Conservation (phyloP, 1,140 invertebrate genomes). For the Drosophila ananassae region DNA sequence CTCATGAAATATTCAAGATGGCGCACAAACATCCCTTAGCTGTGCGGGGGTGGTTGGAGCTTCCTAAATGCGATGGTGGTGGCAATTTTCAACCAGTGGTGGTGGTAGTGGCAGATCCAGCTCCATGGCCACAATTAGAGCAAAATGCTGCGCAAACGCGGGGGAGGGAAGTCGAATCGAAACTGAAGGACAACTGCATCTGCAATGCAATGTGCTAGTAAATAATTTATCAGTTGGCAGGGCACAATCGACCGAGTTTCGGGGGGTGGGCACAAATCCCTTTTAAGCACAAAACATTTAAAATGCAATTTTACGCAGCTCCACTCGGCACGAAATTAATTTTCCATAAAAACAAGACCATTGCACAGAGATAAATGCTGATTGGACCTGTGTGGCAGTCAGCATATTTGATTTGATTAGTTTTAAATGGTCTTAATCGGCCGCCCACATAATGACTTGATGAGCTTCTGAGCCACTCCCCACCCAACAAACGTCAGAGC, state of each 20-base stretch:
- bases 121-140: slow-evolving; percentile 70
- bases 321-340: slow-evolving; percentile 65
- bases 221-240: slow-evolving; percentile 55
- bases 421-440: slow-evolving; percentile 76
- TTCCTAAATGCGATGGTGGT: slow-evolving; percentile 7
- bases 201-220: slow-evolving; percentile 59
- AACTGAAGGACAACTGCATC: slow-evolving; percentile 14
- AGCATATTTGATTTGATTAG: slow-evolving; percentile 79
- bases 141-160: slow-evolving; percentile 77
- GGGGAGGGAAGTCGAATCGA: neutral
- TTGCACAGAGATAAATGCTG: slow-evolving; percentile 10
- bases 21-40: slow-evolving; percentile 60
- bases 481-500: slow-evolving; percentile 1
- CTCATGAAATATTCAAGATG: slow-evolving; percentile 83
- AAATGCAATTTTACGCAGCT: slow-evolving; percentile 71
- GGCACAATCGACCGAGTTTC: slow-evolving; percentile 8
- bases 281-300: slow-evolving; percentile 71
- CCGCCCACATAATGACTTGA: slow-evolving; percentile 75
- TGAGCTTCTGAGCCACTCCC: slow-evolving; percentile 39
- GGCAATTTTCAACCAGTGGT: slow-evolving; percentile 16
- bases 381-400: slow-evolving; percentile 36
- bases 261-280: slow-evolving; percentile 47
- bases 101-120: neutral
- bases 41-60: slow-evolving; percentile 17
- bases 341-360: slow-evolving; percentile 64